Base-by-base conservation (phyloP, 2,113 vertebrate species). In the Bufo gargarizans region DNA sequence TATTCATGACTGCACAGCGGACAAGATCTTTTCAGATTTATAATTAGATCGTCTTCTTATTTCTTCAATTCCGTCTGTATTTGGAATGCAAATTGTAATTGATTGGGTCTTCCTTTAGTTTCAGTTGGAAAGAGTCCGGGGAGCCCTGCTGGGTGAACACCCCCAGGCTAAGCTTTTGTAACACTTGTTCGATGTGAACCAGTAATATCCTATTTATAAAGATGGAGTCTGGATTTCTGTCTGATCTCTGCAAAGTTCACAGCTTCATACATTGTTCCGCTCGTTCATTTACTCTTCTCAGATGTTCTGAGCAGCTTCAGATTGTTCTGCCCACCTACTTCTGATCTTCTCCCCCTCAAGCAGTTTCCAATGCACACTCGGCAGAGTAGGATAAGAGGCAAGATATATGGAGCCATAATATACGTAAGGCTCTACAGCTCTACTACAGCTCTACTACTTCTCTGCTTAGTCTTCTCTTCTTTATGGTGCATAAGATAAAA, bases 211-310 rank as follows among this genome's bases (percentile, higher is more conserved):
- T 49, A 47, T 33, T 17, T 56, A 47, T 45, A 85, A 43, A 58
- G 50, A 59, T 43, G n/a, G 71, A n/a, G 12, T 59, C 47, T 72
- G 82, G 49, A 13, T 67, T 84, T 84, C 53, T 43, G 33, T 85
- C 69, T 85, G 83, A 85, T 85, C 83, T 85, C 33, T 55, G 83
- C n/a, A n/a, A n/a, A n/a, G n/a, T n/a, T n/a, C n/a, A n/a, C n/a
- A n/a, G n/a, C 53, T 19, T 58, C 69, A 59, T 71, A 53, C 80
- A 82, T 84, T 84, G 63, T 84, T 55, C 49, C 63, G 49, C 63
- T 84, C 65, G 12, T 50, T 84, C 63, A 71, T 84, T 84, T 71
- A 53, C 71, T 14, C 71, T 45, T 55, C 71, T 74, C 84, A 61
- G 84, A 86, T 63, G 56, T 86, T 76, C 56, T 12, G 22, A 14